Percentiles rank a stretch among this genome's conserved stretches.
Conservation (phyloP, 2,797 vertebrate genomes). For the Onychomys torridus region DNA sequence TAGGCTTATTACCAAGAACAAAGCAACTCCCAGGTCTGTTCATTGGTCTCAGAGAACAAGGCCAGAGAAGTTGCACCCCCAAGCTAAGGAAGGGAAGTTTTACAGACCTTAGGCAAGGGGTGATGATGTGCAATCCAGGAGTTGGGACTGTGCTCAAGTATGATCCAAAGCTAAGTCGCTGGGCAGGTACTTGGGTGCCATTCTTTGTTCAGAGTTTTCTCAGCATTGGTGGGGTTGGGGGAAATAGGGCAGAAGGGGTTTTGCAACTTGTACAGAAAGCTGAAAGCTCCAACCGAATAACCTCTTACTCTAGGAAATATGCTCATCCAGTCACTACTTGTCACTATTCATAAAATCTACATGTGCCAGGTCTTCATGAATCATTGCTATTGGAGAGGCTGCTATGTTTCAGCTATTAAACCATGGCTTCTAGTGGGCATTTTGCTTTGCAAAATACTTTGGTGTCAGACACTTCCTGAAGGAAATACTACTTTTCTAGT, state of each 20-base stretch:
- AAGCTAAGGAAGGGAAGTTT: not conserved
- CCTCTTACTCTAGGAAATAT: not conserved
- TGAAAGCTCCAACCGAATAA: not conserved
- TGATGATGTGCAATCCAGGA: not conserved
- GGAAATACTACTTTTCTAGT: not conserved
- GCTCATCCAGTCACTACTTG: not conserved
- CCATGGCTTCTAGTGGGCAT: not conserved
- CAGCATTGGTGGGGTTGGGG: not conserved
- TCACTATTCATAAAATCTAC: not conserved
- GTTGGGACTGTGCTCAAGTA: not conserved
- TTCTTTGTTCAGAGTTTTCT: not conserved
- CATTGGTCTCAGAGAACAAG: not conserved
- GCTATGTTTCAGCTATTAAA: not conserved
- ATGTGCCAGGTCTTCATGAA: not conserved
- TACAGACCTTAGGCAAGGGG: not conserved
- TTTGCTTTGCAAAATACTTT: conserved; percentile 39
- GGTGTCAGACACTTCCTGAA: not conserved
- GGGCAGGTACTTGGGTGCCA: not conserved
- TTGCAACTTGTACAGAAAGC: not conserved
- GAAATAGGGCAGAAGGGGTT: not conserved
- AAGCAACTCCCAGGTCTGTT: not conserved
- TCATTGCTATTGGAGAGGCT: not conserved
- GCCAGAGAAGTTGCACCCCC: not conserved
- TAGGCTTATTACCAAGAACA: not conserved
- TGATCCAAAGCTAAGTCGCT: not conserved